Conservation (phyloP, 2,888 invertebrate genomes). For the Octodonta nipae region DNA sequence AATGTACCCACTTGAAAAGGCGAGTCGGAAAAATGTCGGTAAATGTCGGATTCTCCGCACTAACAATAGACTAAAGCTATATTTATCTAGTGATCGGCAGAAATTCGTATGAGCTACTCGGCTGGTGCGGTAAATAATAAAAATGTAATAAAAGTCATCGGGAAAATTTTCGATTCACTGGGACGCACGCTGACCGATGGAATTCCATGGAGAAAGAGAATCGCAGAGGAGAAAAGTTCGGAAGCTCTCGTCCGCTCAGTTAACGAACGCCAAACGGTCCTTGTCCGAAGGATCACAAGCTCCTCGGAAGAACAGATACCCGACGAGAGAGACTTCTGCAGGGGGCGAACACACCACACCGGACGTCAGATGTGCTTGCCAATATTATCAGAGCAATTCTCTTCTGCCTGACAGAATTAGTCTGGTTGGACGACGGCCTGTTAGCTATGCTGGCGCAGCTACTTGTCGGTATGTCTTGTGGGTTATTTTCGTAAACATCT, state of each 20-base stretch:
- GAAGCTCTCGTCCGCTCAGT: slow-evolving; percentile 11
- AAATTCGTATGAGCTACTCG: slow-evolving; percentile 20
- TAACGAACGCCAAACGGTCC: slow-evolving; percentile 39
- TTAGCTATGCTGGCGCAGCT: slow-evolving; percentile 13
- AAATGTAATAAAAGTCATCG: slow-evolving; percentile 14
- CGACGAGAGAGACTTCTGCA: slow-evolving; percentile 58
- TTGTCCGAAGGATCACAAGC: slow-evolving; percentile 53
- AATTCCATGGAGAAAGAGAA: slow-evolving; percentile 13
- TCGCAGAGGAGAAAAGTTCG: too few species aligned
- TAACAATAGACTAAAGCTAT: slow-evolving; percentile 29
- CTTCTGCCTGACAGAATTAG: slow-evolving; percentile 48
- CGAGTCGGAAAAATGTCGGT: slow-evolving; percentile 18
- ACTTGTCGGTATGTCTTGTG: slow-evolving; percentile 6
- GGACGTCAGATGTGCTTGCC: slow-evolving; percentile 75
- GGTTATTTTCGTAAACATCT: slow-evolving; percentile 2
- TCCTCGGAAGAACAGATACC: slow-evolving; percentile 46
- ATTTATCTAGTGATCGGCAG: slow-evolving; percentile 30
- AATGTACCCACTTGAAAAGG: too few species aligned
- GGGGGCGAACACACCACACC: slow-evolving; percentile 49
- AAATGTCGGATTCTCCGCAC: slow-evolving; percentile 22
- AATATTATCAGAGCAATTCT: slow-evolving; percentile 70
- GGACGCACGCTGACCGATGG: slow-evolving; percentile 13
- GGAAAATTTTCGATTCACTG: background rate
- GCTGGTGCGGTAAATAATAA: slow-evolving; percentile 10
- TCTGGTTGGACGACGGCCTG: slow-evolving; percentile 43